Percentiles rank a stretch among this genome's conserved stretches.
Evolutionary conservation across 2,888 invertebrate genomes (phyloP).

Genomic region (Drosophila fungiperda): DNA sequence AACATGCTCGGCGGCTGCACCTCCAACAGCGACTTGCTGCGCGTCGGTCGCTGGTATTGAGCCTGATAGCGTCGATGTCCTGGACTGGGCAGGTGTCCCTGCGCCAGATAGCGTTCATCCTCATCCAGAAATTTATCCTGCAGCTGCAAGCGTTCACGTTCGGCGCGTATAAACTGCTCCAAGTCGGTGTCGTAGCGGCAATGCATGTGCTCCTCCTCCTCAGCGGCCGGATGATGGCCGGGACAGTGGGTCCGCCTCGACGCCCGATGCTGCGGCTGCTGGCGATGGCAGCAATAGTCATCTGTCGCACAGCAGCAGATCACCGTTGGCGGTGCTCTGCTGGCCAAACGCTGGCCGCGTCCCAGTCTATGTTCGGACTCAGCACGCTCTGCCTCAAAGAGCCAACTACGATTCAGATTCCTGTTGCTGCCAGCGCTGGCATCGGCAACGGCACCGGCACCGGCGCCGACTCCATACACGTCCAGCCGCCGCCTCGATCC

Average conservation of each 20-base stretch:
- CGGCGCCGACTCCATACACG: constrained; percentile 12
- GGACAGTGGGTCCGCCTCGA: constrained; percentile 71
- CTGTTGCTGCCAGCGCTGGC: constrained; percentile 79
- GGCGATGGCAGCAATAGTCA: constrained; percentile 84
- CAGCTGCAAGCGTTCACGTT: constrained; percentile 82
- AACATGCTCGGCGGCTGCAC: constrained; percentile 84
- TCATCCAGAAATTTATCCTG: constrained; percentile 85
- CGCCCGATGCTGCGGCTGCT: constrained; percentile 66
- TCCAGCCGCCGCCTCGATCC: constrained; percentile 58
- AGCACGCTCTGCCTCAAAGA: constrained; percentile 76
- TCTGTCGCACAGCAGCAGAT: constrained; percentile 83
- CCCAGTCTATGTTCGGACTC: constrained; percentile 72
- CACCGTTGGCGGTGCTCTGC: constrained; percentile 61
- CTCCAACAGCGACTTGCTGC: constrained; percentile 84
- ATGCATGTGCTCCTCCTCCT: constrained; percentile 83
- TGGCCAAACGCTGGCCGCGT: constrained; percentile 48
- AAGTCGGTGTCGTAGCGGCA: constrained; percentile 83
- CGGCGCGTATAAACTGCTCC: constrained; percentile 84
- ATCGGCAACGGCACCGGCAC: constrained; percentile 8
- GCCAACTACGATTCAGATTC: constrained; percentile 77
- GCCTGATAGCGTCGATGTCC: constrained; percentile 42
- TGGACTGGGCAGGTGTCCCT: constrained; percentile 46
- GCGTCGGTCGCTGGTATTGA: constrained; percentile 73
- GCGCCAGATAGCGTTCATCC: constrained; percentile 82
- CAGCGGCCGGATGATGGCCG: constrained; percentile 82